Evolutionary conservation across 2,888 invertebrate species (phyloP), one percentile per base, ranked within the genome.

Genomic region (Rhagium mordax): DNA sequence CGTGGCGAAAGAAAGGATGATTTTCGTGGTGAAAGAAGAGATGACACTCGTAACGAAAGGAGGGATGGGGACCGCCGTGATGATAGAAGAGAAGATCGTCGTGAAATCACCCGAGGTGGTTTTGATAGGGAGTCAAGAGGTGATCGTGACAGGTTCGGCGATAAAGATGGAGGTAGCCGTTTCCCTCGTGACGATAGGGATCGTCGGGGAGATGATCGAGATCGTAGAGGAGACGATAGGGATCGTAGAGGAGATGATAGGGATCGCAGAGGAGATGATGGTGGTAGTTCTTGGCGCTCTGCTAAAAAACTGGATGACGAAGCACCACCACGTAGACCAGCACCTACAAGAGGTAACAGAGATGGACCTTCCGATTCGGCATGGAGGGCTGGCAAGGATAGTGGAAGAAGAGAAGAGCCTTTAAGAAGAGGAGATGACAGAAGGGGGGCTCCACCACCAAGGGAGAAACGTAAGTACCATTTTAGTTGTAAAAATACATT

Each of bases 391-490:
- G 71, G 72, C 29, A 70, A 75, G 53, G 75, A 78, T 59, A 15
- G 49, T 13, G 75, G 74, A 18, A 71, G 80, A 15, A 78, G 78
- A 59, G 83, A 83, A 6, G 83, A 83, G 53, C 75, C 79, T 5
- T 71, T 76, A 47, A 79, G 78, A 51, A 79, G 77, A 24, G 75
- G 69, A 13, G 77, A 73, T n/a, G 76, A 70, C 8, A 74, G 72
- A 20, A 66, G 66, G 13, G 55, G 53, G 33, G 72, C 80, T 8
- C 79, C 85, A 18, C 73, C 81, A 20, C 81, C 84, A 70, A 80
- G 80, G 61, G 86, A 86, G 65, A 87, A 85, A 83, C 84, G 86
- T 86, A 82, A 85, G 85, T 83, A 62, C 27, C 65, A 59, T 18
- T 71, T 16, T 29, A 3, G 3, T 41, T 49, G 15, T n/a, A n/a